Conservation (phyloP, 92 coral and sea anemone genomes). For the Nematostella vectensis region DNA sequence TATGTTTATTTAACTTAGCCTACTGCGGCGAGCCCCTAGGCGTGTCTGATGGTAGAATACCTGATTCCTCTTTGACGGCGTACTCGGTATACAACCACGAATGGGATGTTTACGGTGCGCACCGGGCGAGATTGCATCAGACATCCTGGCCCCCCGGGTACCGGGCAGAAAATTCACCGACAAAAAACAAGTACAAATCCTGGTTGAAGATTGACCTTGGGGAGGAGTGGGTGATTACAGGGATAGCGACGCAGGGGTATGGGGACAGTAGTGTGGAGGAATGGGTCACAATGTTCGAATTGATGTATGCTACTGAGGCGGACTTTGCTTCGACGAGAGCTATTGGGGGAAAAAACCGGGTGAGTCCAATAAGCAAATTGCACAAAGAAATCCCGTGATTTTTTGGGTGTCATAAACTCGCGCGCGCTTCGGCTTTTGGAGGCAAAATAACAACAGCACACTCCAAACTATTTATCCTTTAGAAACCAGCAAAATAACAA, state of each 20-base stretch:
- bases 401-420: too few species aligned
- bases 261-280: slow-evolving; percentile 20
- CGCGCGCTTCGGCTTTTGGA: too few species aligned
- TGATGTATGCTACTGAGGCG: slow-evolving; percentile 19
- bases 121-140: slow-evolving; percentile 33
- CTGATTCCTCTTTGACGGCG: slow-evolving; percentile 20
- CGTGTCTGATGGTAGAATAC: slow-evolving; percentile 22
- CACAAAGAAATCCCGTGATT: too few species aligned
- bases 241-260: slow-evolving; percentile 45
- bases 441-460: too few species aligned
- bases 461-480: too few species aligned
- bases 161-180: slow-evolving; percentile 15
- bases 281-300: slow-evolving; percentile 33
- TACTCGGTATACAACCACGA: slow-evolving; percentile 27
- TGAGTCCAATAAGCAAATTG: background rate
- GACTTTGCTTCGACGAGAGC: slow-evolving; percentile 10
- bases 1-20: background rate
- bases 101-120: slow-evolving; percentile 29
- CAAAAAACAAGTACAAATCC: background rate
- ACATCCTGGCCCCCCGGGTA: slow-evolving; percentile 23
- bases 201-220: slow-evolving; percentile 27
- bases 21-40: slow-evolving; percentile 41
- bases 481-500: too few species aligned
- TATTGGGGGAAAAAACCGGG: slow-evolving; percentile 8
- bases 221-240: slow-evolving; percentile 33